Conservation (phyloP, 2,113 vertebrate genomes). For the Lathamus discolor region DNA sequence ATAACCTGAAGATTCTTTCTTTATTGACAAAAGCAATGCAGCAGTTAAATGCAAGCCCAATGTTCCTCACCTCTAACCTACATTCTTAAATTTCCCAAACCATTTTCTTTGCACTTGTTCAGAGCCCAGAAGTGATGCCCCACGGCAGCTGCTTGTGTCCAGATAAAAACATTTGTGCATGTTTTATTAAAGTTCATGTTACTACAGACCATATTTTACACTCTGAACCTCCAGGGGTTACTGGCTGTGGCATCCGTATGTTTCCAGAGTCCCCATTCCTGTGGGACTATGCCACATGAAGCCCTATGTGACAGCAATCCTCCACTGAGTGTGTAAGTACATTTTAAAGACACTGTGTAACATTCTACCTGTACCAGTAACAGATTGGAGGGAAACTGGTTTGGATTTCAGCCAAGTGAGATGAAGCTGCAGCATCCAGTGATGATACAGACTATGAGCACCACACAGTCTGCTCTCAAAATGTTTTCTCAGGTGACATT, state of each 20-base stretch:
- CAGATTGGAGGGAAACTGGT: neutral
- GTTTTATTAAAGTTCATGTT: neutral
- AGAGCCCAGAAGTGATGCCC: neutral
- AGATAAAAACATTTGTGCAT: neutral
- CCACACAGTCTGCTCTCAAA: rapidly evolving
- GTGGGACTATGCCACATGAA: neutral
- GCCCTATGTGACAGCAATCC: neutral
- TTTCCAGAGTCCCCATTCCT: neutral
- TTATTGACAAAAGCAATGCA: neutral
- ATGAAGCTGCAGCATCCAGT: neutral
- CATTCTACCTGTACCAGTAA: neutral
- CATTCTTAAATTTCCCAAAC: neutral
- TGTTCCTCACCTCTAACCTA: neutral
- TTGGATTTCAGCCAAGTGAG: neutral
- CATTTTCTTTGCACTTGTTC: neutral
- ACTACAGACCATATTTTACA: neutral
- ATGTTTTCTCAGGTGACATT: neutral
- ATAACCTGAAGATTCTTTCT: neutral
- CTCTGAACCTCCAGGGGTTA: neutral
- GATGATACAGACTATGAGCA: neutral
- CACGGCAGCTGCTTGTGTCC: neutral
- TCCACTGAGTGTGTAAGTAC: rapidly evolving
- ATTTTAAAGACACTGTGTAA: neutral
- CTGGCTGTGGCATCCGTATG: rapidly evolving
- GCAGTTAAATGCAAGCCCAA: neutral